These are phyloP conservation scores for Anagyrus pseudococci DNA, from an alignment of 2,888 invertebrate species.

Conservation along the genomic window DNA sequence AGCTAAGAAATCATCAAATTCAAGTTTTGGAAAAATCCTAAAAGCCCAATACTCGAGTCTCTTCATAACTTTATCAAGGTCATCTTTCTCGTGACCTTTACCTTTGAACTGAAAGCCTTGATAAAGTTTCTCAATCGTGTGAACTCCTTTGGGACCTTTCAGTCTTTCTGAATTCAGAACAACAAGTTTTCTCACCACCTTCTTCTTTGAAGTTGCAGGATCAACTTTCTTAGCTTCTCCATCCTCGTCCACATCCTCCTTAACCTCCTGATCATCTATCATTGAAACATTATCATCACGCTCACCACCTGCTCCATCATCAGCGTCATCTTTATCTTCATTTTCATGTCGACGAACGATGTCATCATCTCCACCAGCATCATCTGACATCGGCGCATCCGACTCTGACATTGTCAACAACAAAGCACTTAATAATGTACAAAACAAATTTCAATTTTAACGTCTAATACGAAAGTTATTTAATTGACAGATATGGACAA, in stretches of 20 bases:
- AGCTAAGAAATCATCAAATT: constrained; percentile 86
- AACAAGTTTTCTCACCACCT: constrained; percentile 47
- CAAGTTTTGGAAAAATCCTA: constrained; percentile 86
- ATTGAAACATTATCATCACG: background rate
- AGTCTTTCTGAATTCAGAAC: constrained; percentile 73
- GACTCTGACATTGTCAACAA: constrained; percentile 15
- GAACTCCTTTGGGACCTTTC: constrained; percentile 80
- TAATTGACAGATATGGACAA: no score
- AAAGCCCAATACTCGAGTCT: constrained; percentile 94
- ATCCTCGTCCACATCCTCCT: constrained; percentile 28
- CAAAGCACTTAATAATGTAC: no score
- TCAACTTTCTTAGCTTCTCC: constrained; percentile 32
- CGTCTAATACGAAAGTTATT: no score
- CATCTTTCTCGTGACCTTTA: constrained; percentile 82
- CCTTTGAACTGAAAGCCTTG: constrained; percentile 83
- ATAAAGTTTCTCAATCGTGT: constrained; percentile 80
- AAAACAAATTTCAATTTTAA: no score
- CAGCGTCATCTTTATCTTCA: background rate
- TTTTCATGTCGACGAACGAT: constrained; percentile 23
- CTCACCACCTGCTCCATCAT: constrained; percentile 7
- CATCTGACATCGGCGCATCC: constrained; percentile 25
- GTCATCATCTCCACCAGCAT: constrained; percentile 24
- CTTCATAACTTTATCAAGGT: constrained; percentile 80
- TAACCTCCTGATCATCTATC: constrained; percentile 27
- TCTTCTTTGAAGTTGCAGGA: constrained; percentile 12